A percentile compares a stretch with the other conserved stretches of the same genome.
phyloP scores from a whole-genome alignment of 2,888 invertebrate species.

The Cerceris rybyensis region DNA sequence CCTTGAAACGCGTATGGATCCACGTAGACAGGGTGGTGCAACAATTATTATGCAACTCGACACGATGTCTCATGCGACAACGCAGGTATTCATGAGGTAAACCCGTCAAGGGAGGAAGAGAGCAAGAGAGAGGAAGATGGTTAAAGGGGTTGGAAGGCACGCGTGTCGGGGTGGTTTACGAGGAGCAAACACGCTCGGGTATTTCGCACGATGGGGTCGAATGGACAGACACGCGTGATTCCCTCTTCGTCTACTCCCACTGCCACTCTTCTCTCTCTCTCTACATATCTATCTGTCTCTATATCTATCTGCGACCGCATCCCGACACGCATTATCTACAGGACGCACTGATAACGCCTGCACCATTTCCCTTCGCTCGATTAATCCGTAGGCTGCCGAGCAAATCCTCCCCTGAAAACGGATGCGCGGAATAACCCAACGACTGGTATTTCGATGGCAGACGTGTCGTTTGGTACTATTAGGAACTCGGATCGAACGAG shows the following conservation, averaged over 20 bases:
- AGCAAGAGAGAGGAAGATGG: neutral
- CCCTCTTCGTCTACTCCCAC: conserved; percentile 31
- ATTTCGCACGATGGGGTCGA: conserved; percentile 61
- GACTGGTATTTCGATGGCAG: conserved; percentile 42
- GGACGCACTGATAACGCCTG: conserved; percentile 65
- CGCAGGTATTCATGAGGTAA: conserved; percentile 48
- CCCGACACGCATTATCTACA: conserved; percentile 68
- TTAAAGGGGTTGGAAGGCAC: conserved; percentile 44
- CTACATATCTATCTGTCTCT: conserved; percentile 22
- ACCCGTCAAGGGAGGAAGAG: neutral
- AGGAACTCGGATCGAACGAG: conserved; percentile 58
- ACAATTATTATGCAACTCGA: conserved; percentile 22
- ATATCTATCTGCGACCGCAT: conserved; percentile 59
- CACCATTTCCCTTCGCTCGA: conserved; percentile 52
- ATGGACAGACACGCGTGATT: conserved; percentile 52
- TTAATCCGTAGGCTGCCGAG: conserved; percentile 63
- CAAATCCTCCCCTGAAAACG: conserved; percentile 66
- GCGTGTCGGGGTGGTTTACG: conserved; percentile 67
- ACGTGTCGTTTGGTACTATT: conserved; percentile 52
- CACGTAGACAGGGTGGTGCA: conserved; percentile 18
- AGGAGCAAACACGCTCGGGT: conserved; percentile 68
- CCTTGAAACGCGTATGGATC: conserved; percentile 23
- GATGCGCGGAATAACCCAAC: conserved; percentile 45
- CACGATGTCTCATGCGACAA: conserved; percentile 44
- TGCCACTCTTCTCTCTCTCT: neutral